Evolutionary conservation across 2,113 vertebrate genomes (phyloP).

Genomic region (Tychaedon coryphoeus): DNA sequence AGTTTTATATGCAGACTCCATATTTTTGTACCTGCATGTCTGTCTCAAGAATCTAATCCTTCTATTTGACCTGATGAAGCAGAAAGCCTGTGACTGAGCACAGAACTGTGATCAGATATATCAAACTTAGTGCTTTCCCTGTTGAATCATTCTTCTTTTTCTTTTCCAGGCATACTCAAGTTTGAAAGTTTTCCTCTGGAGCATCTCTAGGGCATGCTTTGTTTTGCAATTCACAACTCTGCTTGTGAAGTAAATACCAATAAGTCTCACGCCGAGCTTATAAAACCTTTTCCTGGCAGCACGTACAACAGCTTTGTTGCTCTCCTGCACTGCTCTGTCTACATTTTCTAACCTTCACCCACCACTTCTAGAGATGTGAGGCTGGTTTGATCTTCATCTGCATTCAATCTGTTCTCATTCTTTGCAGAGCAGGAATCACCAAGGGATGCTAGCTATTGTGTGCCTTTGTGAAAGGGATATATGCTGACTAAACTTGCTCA

Average conservation of each 20-base stretch:
- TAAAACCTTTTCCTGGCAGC: constrained; percentile 21
- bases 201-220: constrained; percentile 7
- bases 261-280: not conserved
- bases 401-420: not conserved
- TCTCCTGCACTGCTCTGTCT: not conserved
- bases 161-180: not conserved
- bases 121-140: not conserved
- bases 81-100: not conserved
- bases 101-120: not conserved
- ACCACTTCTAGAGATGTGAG: not conserved
- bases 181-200: constrained; percentile 25
- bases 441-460: not conserved
- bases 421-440: not conserved
- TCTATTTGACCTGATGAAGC: not conserved
- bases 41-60: not conserved
- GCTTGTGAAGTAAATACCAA: constrained; percentile 45
- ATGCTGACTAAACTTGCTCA: not conserved
- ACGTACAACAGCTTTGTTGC: constrained; percentile 6
- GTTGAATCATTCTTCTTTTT: not conserved
- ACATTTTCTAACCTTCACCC: constrained; percentile 22
- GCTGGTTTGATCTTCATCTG: constrained; percentile 12
- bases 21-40: not conserved
- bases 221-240: constrained; percentile 40
- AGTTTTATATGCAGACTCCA: not conserved
- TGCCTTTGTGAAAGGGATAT: not conserved